These are phyloP conservation scores for Drosophila mulleri DNA, from an alignment of 2,888 invertebrate species.

Conservation along the genomic window DNA sequence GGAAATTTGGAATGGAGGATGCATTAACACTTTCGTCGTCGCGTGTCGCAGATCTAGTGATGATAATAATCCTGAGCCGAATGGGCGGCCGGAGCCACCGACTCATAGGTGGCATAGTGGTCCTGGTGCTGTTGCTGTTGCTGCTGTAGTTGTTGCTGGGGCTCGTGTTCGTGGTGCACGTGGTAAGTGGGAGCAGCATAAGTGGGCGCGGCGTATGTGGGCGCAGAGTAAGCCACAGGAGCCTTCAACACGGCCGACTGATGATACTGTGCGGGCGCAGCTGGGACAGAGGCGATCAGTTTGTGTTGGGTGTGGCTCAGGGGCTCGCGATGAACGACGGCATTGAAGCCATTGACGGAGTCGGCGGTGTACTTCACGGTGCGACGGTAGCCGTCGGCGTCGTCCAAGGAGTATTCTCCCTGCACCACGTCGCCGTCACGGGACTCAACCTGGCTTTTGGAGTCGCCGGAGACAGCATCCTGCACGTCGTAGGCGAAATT, in stretches of 20 bases:
- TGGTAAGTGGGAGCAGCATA: slow-evolving; percentile 50
- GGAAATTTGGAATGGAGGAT: slow-evolving; percentile 46
- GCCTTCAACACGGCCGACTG: slow-evolving; percentile 62
- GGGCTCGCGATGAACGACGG: slow-evolving; percentile 83
- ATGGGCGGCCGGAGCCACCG: slow-evolving; percentile 64
- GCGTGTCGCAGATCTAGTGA: slow-evolving; percentile 51
- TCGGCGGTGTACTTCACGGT: slow-evolving; percentile 84
- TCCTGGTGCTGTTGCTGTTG: slow-evolving; percentile 63
- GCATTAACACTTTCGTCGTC: slow-evolving; percentile 61
- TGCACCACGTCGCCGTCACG: slow-evolving; percentile 84
- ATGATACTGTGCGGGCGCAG: slow-evolving; percentile 72
- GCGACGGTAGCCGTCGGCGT: slow-evolving; percentile 84
- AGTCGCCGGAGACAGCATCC: slow-evolving; percentile 83
- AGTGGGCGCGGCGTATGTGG: slow-evolving; percentile 59
- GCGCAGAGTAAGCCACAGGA: slow-evolving; percentile 57
- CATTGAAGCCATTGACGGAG: slow-evolving; percentile 84
- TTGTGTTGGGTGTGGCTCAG: slow-evolving; percentile 70
- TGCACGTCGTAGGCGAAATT: slow-evolving; percentile 84
- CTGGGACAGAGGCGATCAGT: slow-evolving; percentile 52
- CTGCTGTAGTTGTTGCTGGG: slow-evolving; percentile 50
- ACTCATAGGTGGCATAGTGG: slow-evolving; percentile 70
- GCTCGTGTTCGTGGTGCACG: slow-evolving; percentile 49
- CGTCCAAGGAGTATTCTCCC: slow-evolving; percentile 84
- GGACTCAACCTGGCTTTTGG: slow-evolving; percentile 83
- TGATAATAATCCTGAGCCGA: slow-evolving; percentile 74